Evolutionary conservation across 2,797 vertebrate genomes (phyloP), one percentile per base, ranked within the genome.

Genomic region (Chloroceryle inda): DNA sequence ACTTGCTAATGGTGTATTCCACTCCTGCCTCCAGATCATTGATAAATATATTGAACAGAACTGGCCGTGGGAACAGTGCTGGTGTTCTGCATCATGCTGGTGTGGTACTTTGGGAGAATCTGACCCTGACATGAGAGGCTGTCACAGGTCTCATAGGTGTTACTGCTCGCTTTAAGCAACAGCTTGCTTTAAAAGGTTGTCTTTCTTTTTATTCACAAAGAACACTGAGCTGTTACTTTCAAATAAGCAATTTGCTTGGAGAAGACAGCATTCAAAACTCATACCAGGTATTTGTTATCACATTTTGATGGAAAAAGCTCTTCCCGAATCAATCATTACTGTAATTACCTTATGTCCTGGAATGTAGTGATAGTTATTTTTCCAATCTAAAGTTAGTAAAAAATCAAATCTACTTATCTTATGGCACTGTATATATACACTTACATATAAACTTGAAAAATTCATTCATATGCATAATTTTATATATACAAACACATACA

Each of bases 261-360:
- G 77, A 76, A 76, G 63, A 64, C 0, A n/a, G 29, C 12, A 53
- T 89, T 91, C 56, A 85, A 45, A 88, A 11, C 24, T 59, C 20
- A 9, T 6, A 35, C 4, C 15, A 63, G 19, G 3, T 78, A 45
- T 63, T 91, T 87, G 22, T 62, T 56, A 82, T 16, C 0, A 0
- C 19, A 13, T 4, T 5, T 31, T 2, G 18, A 31, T 27, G 18
- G 38, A 22, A 66, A 75, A 94, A 77, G 13, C 3, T 72, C 33
- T 64, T 83, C 37, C 49, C 89, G n/a, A 40, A 9, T 53, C 27
- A n/a, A 11, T 38, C 49, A 7, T 20, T 56, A 45, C 4, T 23
- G 40, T 3, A 16, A 38, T 58, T 64, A 66, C 68, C 37, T 21
- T 62, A 40, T 20, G 33, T 33, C 45, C 50, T 59, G n/a, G n/a